A percentile compares a stretch with the other conserved stretches of the same genome.
These are phyloP conservation scores for Tridacna crocea DNA, from an alignment of 2,888 invertebrate genomes.

Conservation along the genomic window DNA sequence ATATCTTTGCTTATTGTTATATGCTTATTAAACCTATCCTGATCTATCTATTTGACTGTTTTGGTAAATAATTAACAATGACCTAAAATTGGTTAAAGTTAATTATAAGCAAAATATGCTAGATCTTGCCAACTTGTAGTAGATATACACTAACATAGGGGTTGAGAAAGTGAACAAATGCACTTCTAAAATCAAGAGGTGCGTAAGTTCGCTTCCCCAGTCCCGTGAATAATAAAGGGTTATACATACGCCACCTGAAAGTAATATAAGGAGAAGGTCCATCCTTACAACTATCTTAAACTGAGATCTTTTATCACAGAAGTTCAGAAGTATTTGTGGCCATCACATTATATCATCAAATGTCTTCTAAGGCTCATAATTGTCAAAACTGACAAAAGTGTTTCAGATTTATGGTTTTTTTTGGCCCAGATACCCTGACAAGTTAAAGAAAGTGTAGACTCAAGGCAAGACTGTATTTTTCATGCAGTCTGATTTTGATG, in stretches of 20 bases:
- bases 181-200: slow-evolving; percentile 53
- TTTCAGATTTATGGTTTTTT: too few relatives aligned
- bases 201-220: slow-evolving; percentile 58
- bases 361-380: too few relatives aligned
- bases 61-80: slow-evolving; percentile 51
- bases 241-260: slow-evolving; percentile 51
- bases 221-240: slow-evolving; percentile 29
- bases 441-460: too few relatives aligned
- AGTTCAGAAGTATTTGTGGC: not conserved
- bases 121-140: slow-evolving; percentile 53
- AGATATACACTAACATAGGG: slow-evolving; percentile 41
- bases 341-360: not conserved
- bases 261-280: slow-evolving; percentile 14
- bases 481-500: too few relatives aligned
- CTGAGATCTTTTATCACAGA: too few relatives aligned
- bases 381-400: too few relatives aligned
- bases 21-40: too few relatives aligned
- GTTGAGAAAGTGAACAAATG: slow-evolving; percentile 56
- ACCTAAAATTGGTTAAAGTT: slow-evolving; percentile 62
- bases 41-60: not conserved
- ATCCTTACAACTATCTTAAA: not conserved
- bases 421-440: too few relatives aligned
- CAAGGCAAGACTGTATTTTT: too few relatives aligned
- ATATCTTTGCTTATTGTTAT: too few relatives aligned
- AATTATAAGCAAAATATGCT: slow-evolving; percentile 43